Evolutionary conservation across 2,797 vertebrate genomes (phyloP).

Genomic region (Macrochelys suwanniensis): DNA sequence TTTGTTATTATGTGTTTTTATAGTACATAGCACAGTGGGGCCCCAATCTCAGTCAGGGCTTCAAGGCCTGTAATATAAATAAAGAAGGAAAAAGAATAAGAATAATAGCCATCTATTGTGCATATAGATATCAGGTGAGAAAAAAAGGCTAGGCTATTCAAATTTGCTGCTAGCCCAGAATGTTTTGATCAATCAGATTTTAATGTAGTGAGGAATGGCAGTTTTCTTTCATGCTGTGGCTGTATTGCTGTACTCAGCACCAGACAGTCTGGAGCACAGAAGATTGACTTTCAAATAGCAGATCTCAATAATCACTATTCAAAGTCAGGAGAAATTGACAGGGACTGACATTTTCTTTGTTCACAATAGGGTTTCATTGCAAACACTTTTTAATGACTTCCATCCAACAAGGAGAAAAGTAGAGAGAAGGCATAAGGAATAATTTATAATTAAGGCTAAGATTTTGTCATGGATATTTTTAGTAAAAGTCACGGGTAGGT

Average conservation of each 20-base stretch:
- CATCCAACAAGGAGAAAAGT: background rate
- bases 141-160: background rate
- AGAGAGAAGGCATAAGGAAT: background rate
- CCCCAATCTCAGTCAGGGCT: background rate
- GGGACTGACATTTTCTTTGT: slow-evolving; percentile 9
- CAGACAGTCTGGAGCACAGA: slow-evolving; percentile 37
- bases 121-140: background rate
- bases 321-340: slow-evolving; percentile 22
- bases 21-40: background rate
- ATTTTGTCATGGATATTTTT: no score
- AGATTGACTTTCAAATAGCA: slow-evolving; percentile 54
- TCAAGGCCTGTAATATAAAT: background rate
- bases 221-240: slow-evolving; percentile 49
- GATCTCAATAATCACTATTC: slow-evolving; percentile 17
- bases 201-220: slow-evolving; percentile 53
- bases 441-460: background rate
- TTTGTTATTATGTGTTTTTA: background rate
- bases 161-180: background rate
- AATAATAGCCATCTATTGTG: background rate
- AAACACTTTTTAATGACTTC: slow-evolving; percentile 45
- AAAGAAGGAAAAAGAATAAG: background rate
- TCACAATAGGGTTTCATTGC: background rate
- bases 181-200: slow-evolving; percentile 8
- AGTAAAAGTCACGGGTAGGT: no score
- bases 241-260: slow-evolving; percentile 49